These are phyloP conservation scores for Eledona agricola DNA, from an alignment of 2,888 invertebrate genomes.

Conservation along the genomic window DNA sequence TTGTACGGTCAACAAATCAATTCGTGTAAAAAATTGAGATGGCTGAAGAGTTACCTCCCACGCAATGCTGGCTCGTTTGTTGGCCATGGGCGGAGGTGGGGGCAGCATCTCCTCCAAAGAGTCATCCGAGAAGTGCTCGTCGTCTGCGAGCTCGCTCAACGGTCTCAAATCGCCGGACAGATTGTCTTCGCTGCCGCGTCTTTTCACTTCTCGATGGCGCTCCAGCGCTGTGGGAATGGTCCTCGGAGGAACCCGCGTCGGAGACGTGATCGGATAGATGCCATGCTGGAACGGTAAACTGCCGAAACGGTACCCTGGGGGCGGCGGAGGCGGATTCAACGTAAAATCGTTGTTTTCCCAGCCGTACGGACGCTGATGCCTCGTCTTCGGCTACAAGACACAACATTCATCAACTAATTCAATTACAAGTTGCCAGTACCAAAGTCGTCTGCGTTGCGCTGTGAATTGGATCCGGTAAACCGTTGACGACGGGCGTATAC, in stretches of 20 bases:
- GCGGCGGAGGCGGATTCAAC: constrained; percentile 67
- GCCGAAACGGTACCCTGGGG: constrained; percentile 71
- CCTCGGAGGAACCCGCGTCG: constrained; percentile 67
- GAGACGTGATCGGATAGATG: constrained; percentile 69
- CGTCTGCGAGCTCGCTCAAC: constrained; percentile 62
- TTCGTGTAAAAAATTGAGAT: background rate
- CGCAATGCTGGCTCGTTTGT: constrained; percentile 83
- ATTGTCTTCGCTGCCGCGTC: constrained; percentile 62
- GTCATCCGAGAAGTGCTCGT: constrained; percentile 82
- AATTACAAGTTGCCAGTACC: no score
- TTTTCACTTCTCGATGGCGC: constrained; percentile 81
- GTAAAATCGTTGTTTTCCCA: constrained; percentile 69
- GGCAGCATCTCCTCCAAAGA: constrained; percentile 81
- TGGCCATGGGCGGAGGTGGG: constrained; percentile 66
- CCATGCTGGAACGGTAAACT: constrained; percentile 73
- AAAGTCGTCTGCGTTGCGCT: constrained; percentile 82
- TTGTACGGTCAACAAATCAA: no score
- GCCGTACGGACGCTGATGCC: constrained; percentile 78
- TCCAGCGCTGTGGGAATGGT: constrained; percentile 77
- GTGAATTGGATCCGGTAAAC: constrained; percentile 64
- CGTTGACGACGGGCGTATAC: constrained; percentile 48
- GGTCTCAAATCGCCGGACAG: constrained; percentile 58
- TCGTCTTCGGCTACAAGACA: constrained; percentile 76
- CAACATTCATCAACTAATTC: constrained; percentile 8
- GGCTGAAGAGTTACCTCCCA: constrained; percentile 71